Base-by-base conservation (phyloP, 2,113 vertebrate genomes). In the Anolis carolinensis region DNA sequence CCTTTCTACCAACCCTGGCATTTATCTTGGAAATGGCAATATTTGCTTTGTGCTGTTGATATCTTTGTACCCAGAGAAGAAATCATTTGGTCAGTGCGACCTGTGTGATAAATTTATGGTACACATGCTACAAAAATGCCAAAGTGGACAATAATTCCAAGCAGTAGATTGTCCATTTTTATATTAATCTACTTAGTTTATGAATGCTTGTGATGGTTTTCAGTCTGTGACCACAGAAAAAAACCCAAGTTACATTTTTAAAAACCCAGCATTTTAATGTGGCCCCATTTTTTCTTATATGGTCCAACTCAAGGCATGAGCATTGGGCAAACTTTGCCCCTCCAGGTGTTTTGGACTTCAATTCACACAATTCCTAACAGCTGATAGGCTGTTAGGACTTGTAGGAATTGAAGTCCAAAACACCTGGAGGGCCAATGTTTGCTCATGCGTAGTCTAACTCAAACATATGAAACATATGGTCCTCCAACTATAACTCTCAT, bases 1-100 rank as follows among this genome's bases (percentile, higher is more conserved):
- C 10, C 48, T 32, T 18, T 84, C 87, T 88, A 59, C 55, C 4
- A 81, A 88, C 27, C 63, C 81, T 81, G 87, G 77, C 79, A 84
- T 93, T 92, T 90, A 89, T 87, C 75, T 95, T 92, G 90, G 89
- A 93, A 94, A 89, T 76, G 52, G 88, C 86, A 95, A 91, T 94
- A 89, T 95, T 95, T 93, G 80, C 93, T 82, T 83, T 91, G 77
- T 77, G 78, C 89, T 93, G 91, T 89, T 83, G 89, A 94, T 91
- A 95, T 86, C 87, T 88, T 83, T 82, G 91, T 71, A 89, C 25
- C 84, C 77, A 87, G 91, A 91, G 89, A 83, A 89, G 87, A 55
- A 86, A 44, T 30, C 36, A 74, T 52, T 30, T 89, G 94, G 94
- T 95, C 92, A 94, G 36, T 48, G 83, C 92, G 93, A 95, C 93